These are phyloP conservation scores for Serilophus lunatus DNA, from an alignment of 2,113 vertebrate species.

Conservation along the genomic window DNA sequence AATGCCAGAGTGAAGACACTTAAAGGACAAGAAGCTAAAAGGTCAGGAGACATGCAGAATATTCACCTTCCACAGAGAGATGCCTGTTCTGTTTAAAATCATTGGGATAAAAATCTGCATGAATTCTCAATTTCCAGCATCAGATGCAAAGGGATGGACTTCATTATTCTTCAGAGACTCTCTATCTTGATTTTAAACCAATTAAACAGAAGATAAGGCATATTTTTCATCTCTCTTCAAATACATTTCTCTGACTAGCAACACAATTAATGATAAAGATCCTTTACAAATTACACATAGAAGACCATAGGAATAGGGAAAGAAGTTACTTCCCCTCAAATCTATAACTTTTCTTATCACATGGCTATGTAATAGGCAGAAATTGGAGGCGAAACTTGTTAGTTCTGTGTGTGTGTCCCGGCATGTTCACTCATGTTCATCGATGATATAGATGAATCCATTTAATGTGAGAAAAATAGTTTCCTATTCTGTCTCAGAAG, in stretches of 20 bases:
- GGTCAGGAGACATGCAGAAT: not conserved
- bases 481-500: not conserved
- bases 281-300: not conserved
- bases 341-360: not conserved
- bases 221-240: not conserved
- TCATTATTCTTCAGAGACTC: not conserved
- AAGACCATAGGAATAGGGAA: not conserved
- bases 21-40: not conserved
- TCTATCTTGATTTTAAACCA: not conserved
- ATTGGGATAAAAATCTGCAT: not conserved
- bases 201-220: not conserved
- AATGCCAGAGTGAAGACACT: accelerated
- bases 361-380: not conserved
- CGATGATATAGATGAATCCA: not conserved
- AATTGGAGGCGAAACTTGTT: not conserved
- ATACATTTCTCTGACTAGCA: not conserved
- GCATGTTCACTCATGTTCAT: not conserved
- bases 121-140: not conserved
- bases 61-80: not conserved
- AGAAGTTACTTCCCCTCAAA: not conserved
- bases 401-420: not conserved
- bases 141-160: not conserved
- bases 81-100: not conserved
- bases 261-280: not conserved
- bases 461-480: not conserved